These are phyloP conservation scores for Hartigia nigra DNA, from an alignment of 2,888 invertebrate genomes.

Conservation along the genomic window DNA sequence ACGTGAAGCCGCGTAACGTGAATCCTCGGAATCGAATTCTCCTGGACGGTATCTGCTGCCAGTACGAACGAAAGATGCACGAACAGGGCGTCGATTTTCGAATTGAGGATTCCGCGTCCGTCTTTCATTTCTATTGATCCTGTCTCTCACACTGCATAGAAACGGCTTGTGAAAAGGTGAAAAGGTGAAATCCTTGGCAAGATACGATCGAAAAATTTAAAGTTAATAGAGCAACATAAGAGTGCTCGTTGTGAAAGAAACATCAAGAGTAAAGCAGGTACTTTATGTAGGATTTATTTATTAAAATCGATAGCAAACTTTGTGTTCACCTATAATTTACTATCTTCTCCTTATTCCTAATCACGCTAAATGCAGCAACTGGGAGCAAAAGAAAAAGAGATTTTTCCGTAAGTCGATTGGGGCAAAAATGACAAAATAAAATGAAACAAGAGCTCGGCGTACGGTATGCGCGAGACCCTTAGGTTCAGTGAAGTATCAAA, in stretches of 20 bases:
- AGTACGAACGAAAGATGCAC: conserved; percentile 55
- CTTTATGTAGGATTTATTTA: background rate
- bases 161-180: background rate
- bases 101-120: conserved; percentile 57
- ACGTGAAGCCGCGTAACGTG: conserved; percentile 59
- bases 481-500: background rate
- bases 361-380: background rate
- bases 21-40: conserved; percentile 55
- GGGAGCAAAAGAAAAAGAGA: background rate
- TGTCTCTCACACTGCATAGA: background rate
- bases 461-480: background rate
- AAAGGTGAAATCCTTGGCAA: background rate
- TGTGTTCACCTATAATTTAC: background rate
- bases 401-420: background rate
- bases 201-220: background rate
- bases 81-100: conserved; percentile 61
- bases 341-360: background rate
- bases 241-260: background rate
- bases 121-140: conserved; percentile 45
- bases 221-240: background rate
- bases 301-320: background rate
- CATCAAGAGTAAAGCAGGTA: background rate
- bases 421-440: background rate
- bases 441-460: background rate
- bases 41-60: conserved; percentile 56